Evolutionary conservation across 2,888 invertebrate genomes (phyloP).

Genomic region (Ischnura elegans): DNA sequence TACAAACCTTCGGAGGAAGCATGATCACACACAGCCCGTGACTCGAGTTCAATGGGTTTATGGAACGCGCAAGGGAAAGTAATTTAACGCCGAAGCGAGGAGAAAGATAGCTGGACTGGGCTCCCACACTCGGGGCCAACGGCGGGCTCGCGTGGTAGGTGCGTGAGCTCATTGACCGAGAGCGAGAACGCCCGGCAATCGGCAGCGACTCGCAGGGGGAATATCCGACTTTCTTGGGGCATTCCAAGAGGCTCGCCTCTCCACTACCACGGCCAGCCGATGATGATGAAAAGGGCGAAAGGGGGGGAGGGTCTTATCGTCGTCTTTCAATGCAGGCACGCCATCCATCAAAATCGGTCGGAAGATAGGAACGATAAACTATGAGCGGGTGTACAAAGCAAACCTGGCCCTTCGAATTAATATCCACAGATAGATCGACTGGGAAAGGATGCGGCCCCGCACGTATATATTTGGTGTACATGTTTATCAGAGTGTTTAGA

Average conservation of each 20-base stretch:
- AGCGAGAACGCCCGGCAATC: neutral
- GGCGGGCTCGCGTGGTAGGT: neutral
- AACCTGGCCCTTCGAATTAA: neutral
- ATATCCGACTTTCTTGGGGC: neutral
- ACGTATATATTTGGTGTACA: neutral
- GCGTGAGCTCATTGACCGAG: constrained; percentile 24
- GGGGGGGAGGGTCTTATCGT: constrained; percentile 13
- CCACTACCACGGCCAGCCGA: neutral
- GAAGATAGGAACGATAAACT: neutral
- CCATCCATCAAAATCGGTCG: constrained; percentile 16
- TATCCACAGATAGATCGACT: neutral
- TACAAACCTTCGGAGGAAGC: too few species aligned
- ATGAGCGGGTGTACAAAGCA: neutral
- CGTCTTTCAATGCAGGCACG: constrained; percentile 11
- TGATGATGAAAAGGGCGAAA: neutral
- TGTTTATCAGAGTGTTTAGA: neutral
- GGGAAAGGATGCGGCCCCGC: neutral
- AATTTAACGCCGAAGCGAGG: neutral
- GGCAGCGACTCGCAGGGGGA: neutral
- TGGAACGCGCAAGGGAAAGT: neutral
- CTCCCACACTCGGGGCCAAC: neutral
- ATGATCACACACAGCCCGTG: neutral
- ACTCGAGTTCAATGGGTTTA: neutral
- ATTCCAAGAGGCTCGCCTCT: neutral
- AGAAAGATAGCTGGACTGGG: neutral